These are phyloP conservation scores for Jaculus jaculus DNA, from an alignment of 2,113 vertebrate species.

Conservation along the genomic window DNA sequence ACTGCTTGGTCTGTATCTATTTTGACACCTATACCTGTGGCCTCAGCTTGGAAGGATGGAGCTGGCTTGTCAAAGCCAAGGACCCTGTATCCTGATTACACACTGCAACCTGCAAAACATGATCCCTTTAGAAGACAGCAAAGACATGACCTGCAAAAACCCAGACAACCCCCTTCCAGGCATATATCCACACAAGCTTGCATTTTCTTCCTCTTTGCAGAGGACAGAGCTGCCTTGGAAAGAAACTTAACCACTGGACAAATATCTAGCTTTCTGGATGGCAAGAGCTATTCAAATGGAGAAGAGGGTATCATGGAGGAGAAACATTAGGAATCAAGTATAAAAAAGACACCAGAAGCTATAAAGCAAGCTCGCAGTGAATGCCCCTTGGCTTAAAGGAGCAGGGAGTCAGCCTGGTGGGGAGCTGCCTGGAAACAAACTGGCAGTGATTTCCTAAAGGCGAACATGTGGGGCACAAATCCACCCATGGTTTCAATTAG, in stretches of 20 bases:
- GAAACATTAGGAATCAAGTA: constrained; percentile 17
- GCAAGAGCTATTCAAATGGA: not conserved
- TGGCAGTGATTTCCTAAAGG: constrained; percentile 38
- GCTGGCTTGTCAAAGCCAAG: not conserved
- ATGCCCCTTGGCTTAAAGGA: not conserved
- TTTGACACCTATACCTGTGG: not conserved
- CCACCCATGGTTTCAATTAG: constrained; percentile 65
- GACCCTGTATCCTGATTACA: not conserved
- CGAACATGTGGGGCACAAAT: constrained; percentile 64
- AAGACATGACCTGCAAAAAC: not conserved
- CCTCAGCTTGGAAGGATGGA: not conserved
- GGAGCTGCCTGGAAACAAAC: not conserved
- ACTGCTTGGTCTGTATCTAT: not conserved
- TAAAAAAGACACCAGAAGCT: not conserved
- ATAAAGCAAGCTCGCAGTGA: not conserved
- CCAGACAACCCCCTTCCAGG: not conserved
- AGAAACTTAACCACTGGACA: constrained; percentile 41
- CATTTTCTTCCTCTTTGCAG: not conserved
- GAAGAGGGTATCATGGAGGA: not conserved
- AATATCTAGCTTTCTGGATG: not conserved
- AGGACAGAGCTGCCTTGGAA: not conserved
- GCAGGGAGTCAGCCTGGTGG: not conserved
- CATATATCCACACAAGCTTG: not conserved
- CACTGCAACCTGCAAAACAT: not conserved
- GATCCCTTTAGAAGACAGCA: not conserved